Base-by-base conservation (phyloP, 2,888 invertebrate species). In the Eilema griseolum region DNA sequence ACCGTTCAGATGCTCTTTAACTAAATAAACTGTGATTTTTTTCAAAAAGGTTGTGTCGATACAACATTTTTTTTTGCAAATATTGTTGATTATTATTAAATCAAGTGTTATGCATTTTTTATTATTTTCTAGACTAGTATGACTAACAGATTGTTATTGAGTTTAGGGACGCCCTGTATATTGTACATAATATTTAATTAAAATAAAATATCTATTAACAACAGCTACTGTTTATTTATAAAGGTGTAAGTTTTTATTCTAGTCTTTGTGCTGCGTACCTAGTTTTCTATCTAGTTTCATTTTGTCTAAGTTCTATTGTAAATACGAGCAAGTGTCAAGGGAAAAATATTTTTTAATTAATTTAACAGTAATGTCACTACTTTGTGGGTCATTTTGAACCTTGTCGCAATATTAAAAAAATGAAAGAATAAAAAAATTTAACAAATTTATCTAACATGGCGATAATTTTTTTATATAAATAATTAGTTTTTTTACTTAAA, bases 321-420 rank as follows among this genome's bases (percentile, higher is more conserved):
- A 94, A 94, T 95, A 94, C 91, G 89, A 93, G 92, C 95, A 95
- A 95, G 94, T 95, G 95, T 94, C 81, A 91, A 93, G 89, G 91
- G 89, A 90, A 92, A 87, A 80, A 75, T 24, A 74, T 72, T 72
- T 71, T 66, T 41, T 52, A 37, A 63, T 57, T 28, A 12, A 46
- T n/a, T 60, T 60, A 26, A 69, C 75, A 67, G 61, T 63, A 70
- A 66, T 83, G 86, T 91, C 92, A 90, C 89, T 92, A 90, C 92
- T 92, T 92, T 92, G 86, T 74, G n/a, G 59, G 37, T 59, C 64
- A 1, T 28, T 52, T 64, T 28, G 16, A 61, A 20, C 24, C 20
- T 14, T 62, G 14, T 61, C 20, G 33, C 11, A 41, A 41, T 41
- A 16, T 16, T 14, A 16, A 23, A 62, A 23, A 24, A 16, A 23